Base-by-base conservation (phyloP, 1,140 invertebrate species). In the Scaptodrosophila lebanonensis region DNA sequence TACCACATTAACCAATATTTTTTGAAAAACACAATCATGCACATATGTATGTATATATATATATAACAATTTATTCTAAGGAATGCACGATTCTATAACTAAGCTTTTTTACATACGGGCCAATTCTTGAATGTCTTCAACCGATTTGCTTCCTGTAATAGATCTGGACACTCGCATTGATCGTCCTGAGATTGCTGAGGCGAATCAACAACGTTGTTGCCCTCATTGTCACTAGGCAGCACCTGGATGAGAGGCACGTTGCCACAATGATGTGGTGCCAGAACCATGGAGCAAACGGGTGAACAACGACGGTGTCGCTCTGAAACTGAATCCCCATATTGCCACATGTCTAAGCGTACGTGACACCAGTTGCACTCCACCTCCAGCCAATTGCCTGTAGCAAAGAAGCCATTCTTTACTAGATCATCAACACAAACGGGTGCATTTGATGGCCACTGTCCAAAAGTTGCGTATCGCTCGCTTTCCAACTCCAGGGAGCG, bases 381-480 rank as follows among this genome's bases (percentile, higher is more conserved):
- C 69, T 93, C 91, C 8, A 90, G 86, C 22, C 87, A 90, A 57
- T 88, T 86, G 17, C 93, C 92, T 1, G 91, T 92, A 38, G 92
- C 95, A 82, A 91, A 95, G 88, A 97, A 96, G 7, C 95, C 95
- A 32, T 93, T 94, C 83, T 91, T 91, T 1, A 94, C 94, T 63
- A 97, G 90, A 73, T 79, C 75, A 18, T 56, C 90, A 1, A 95
- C 90, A 20, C 89, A 87, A 13, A 91, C 91, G 79, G 90, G 90
- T 12, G 73, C 73, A 22, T 79, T 79, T 87, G 58, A 35, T 93
- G 94, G 95, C 95, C 96, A 64, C 89, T 88, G 11, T 56, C 61
- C 84, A 94, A 95, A 22, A 91, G 94, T 75, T 87, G 87, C 33
- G 93, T 87, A 67, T 91, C 90, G 84, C 90, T 92, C 58, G 88